A percentile compares a stretch with the other conserved stretches of the same genome.
Conservation (phyloP, 2,113 vertebrate species). For the Fukomys damarensis region DNA sequence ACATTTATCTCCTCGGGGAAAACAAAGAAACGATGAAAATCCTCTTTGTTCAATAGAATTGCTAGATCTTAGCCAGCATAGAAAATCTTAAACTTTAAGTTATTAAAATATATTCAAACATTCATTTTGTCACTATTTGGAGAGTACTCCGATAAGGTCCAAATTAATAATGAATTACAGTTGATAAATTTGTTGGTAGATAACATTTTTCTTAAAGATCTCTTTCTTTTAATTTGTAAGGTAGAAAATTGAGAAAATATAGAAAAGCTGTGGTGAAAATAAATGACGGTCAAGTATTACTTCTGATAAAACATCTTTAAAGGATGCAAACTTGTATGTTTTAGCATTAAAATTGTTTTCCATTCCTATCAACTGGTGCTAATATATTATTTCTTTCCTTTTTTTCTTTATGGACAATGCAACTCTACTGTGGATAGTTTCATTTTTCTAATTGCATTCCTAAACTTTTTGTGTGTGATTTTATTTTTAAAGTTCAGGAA, state of each 20-base stretch:
- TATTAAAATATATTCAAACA: conserved; percentile 25
- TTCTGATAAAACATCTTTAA: conserved; percentile 75
- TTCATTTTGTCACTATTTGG: conserved; percentile 25
- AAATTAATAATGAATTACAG: conserved; percentile 10
- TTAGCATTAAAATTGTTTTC: conserved; percentile 75
- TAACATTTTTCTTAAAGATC: conserved; percentile 62
- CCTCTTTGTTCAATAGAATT: background rate
- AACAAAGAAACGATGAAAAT: background rate
- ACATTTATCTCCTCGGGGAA: conserved; percentile 41
- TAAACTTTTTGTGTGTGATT: conserved; percentile 66
- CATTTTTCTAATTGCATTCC: conserved; percentile 83
- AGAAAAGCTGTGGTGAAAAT: conserved; percentile 37
- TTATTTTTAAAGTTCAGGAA: conserved; percentile 72
- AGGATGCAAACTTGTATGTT: conserved; percentile 70
- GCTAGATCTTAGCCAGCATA: background rate
- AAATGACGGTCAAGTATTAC: conserved; percentile 33
- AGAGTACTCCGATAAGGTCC: conserved; percentile 55
- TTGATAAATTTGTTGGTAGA: conserved; percentile 50
- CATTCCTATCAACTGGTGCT: conserved; percentile 83
- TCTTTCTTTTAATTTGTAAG: conserved; percentile 61
- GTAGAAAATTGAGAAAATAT: conserved; percentile 23
- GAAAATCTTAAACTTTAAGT: conserved; percentile 11
- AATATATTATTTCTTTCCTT: conserved; percentile 66
- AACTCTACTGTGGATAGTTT: conserved; percentile 69
- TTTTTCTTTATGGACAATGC: conserved; percentile 59